Evolutionary conservation across 2,888 invertebrate genomes (phyloP), one percentile per base, ranked within the genome.

Genomic region (Mythimna loreyi): DNA sequence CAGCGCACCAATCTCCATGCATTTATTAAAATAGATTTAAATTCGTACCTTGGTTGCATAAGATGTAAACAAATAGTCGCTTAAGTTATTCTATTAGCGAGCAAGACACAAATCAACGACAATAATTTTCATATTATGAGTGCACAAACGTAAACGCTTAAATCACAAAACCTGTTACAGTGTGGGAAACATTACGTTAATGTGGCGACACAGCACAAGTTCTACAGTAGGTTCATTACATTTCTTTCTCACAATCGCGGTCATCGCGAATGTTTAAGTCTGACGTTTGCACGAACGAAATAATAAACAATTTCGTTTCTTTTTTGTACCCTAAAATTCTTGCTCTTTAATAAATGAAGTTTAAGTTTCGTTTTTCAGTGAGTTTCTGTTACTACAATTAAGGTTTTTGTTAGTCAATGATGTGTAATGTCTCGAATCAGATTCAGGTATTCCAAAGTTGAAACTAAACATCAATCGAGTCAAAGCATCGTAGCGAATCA

Each of bases 181-280:
- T 84, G 86, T 85, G 85, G 83, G 86, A 86, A 87, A 80, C 62
- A 58, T 86, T 85, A 85, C 80, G 73, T 84, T 84, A 87, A 81
- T 77, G 76, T 78, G 57, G 68, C 66, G 71, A 77, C 83, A 72
- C 70, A 81, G 72, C 73, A 68, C 64, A 84, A 84, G 79, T 72
- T 79, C 52, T 70, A 68, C 78, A 79, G 82, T 68, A n/a, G 65
- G 74, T 72, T 76, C 61, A 72, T 64, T 80, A 33, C 74, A 72
- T 79, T 76, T 83, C 73, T 70, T 72, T 71, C 52, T 52, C 50
- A 71, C 11, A 65, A 65, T 49, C 55, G 52, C 43, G 70, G 67
- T 72, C 67, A 77, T 58, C 43, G 56, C 9, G 21, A 47, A 63
- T 50, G 16, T 55, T 43, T 55, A 8, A 16, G 0, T 49, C 21